These are phyloP conservation scores for Lutjanus campechanus DNA, from an alignment of 2,797 vertebrate species.

Conservation along the genomic window DNA sequence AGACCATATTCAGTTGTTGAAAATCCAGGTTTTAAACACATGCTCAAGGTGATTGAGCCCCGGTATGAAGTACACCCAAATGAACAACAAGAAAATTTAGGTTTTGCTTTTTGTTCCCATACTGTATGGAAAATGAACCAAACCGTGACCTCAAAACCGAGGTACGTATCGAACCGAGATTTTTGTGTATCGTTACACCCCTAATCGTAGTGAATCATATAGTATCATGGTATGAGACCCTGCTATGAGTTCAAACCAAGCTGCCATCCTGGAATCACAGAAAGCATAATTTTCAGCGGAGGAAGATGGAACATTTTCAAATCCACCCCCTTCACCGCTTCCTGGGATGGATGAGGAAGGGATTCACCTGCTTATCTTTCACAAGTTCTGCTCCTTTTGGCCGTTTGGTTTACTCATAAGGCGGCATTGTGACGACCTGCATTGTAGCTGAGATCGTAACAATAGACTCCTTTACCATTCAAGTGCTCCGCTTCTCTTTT, in stretches of 20 bases:
- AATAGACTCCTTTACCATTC: conserved; percentile 41
- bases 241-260: no score
- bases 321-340: background rate
- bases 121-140: no score
- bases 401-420: conserved; percentile 35
- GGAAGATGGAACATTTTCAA: background rate
- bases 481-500: conserved; percentile 30
- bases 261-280: background rate
- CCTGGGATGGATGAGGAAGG: background rate
- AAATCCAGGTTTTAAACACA: no score
- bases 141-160: no score
- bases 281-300: background rate
- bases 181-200: no score
- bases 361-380: conserved; percentile 21
- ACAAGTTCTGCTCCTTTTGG: conserved; percentile 5
- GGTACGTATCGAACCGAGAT: no score
- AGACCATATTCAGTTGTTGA: no score
- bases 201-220: background rate
- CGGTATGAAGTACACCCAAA: no score
- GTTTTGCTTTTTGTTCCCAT: no score
- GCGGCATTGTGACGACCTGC: conserved; percentile 15
- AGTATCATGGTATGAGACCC: no score
- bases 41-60: no score
- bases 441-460: conserved; percentile 40
- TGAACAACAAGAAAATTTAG: no score